Evolutionary conservation across 2,797 vertebrate species (phyloP), one percentile per base, ranked within the genome.

Genomic region (Helicolenus hilgendorfi): DNA sequence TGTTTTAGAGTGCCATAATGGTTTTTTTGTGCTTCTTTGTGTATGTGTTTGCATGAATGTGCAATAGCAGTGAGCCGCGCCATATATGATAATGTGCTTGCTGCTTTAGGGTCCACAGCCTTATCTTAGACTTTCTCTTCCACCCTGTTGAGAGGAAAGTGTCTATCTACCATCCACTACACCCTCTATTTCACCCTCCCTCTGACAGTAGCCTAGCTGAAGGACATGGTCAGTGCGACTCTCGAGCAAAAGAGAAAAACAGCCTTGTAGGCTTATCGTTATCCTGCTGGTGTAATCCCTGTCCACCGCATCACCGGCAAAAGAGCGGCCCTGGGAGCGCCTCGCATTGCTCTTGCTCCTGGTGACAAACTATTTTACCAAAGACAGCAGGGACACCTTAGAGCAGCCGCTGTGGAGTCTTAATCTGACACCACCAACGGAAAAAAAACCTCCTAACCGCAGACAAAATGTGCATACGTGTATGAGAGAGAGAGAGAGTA

Each of bases 281-380:
- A 96, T 92, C 95, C 97, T 94, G 90, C 95, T 67, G 83, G 95
- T 94, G 91, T 97, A 98, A 97, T 97, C 96, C 94, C 87, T 85
- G 89, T 95, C 81, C 87, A 68, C 83, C 80, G 73, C 81, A 85
- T 83, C 77, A 49, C 77, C 63, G 49, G 86, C 55, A 86, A 76
- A 85, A 81, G 33, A 82, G 41, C 74, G 73, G 84, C 35, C 76
- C 72, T 68, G 55, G 27, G 69, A 86, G 85, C 8, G 45, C 62
- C 74, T 24, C 29, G 71, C 84, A 64, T 88, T 53, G 15, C 68
- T 41, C 89, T 77, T 38, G 79, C 89, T 90, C 84, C 86, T 94
- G 87, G 84, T 85, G 88, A 95, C 81, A 93, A 96, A 90, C 90
- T 82, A 95, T 87, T 95, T 96, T 91, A 76, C 63, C 24, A 93